Evolutionary conservation across 1,140 invertebrate species (phyloP), one percentile per base, ranked within the genome.

Genomic region (Bombus confusus): DNA sequence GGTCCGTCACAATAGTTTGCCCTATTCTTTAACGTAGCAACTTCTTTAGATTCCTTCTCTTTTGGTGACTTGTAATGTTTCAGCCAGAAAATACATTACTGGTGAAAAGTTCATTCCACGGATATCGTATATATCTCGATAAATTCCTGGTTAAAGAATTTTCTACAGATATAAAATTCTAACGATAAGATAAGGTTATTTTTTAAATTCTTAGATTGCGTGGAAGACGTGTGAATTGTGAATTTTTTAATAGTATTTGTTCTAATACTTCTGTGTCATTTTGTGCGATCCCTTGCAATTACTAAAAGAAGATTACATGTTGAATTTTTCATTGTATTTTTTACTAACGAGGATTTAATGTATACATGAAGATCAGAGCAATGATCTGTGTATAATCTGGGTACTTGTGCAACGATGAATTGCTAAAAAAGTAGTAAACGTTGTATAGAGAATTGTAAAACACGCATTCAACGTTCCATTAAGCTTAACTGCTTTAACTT

Each of bases 1-100:
- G 80, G 88, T 34, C 74, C 28, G 74, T 62, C 72, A 68, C 64
- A 31, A 72, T 71, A 68, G 31, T 43, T 47, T 41, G 64, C 68
- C 43, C 52, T 41, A 47, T 62, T 43, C 71, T 13, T 81, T 22
- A 9, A 34, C 41, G 25, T 68, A 62, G 62, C 76, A 41, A 86
- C 84, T 80, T 79, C 75, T 84, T 85, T 57, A 39, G 28, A 10
- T 52, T 62, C 47, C 68, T 34, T 52, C 25, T 72, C 6, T 5
- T 28, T 9, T 41, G 12, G 3, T 66, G 15, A 8, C 6, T 3
- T 22, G 15, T 18, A 18, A 66, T 34, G 15, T 66, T 22, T 9
- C n/a, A 22, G 13, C 0, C 6, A 8, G 2, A 31, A 31, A 66
- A 62, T 62, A 47, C 47, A 15, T 59, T 59, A 59, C 25, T 6